Evolutionary conservation across 2,113 vertebrate species (phyloP).

Genomic region (Numida meleagris): DNA sequence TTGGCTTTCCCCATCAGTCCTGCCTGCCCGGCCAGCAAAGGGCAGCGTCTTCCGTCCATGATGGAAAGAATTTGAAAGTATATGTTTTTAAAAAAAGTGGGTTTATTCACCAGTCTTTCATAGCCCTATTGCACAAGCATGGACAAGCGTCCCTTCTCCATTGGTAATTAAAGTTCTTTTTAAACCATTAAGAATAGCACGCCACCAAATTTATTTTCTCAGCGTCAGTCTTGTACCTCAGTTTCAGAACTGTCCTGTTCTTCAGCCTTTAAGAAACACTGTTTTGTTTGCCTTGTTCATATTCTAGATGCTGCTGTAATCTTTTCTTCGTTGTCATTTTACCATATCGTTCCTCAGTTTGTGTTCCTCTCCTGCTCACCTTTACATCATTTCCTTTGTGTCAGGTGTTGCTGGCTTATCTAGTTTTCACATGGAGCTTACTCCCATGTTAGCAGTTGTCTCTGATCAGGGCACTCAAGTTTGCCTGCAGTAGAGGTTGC

Average conservation of each 20-base stretch:
- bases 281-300: not conserved
- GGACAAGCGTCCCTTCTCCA: not conserved
- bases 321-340: not conserved
- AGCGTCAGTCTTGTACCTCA: not conserved
- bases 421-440: not conserved
- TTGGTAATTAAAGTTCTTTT: not conserved
- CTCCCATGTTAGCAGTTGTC: not conserved
- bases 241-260: not conserved
- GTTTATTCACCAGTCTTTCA: not conserved
- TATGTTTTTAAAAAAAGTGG: not conserved
- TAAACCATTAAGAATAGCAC: not conserved
- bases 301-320: not conserved
- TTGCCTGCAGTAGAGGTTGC: not conserved
- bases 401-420: not conserved
- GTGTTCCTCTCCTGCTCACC: not conserved
- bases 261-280: not conserved
- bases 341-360: not conserved
- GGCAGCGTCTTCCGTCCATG: not conserved
- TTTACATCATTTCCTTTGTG: not conserved
- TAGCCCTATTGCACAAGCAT: not conserved
- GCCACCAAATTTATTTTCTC: not conserved
- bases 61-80: not conserved
- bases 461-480: not conserved
- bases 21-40: not conserved
- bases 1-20: not conserved